Base-by-base conservation (phyloP, 2,797 vertebrate species). In the Acipenser transmontanus region DNA sequence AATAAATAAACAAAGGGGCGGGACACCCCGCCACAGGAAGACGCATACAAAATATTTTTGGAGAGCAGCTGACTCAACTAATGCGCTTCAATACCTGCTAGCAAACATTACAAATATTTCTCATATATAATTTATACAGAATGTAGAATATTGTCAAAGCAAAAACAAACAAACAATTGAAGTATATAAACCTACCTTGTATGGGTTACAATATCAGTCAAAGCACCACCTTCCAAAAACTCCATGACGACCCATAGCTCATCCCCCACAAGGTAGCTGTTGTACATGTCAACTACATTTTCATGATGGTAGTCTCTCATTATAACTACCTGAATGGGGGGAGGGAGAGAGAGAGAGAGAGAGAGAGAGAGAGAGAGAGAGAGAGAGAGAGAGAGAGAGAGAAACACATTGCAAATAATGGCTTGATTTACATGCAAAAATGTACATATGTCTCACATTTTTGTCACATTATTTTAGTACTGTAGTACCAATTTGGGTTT, bases 201-300 rank as follows among this genome's bases (percentile, higher is more conserved):
- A 72, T 94, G 91, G 68, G 92, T 95, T 66, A 92, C 91, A 1
- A 95, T 95, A 70, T 95, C 93, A 0, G 93, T 95, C 83, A 95
- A 80, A 47, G 93, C 93, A 20, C 93, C 93, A 1, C 93, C 93
- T 84, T 95, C 93, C 74, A 95, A 82, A 69, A 95, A 94, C 78
- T 95, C 93, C 93, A 95, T 95, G 67, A 94, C 93, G 0, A 95
- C 93, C 93, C 93, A 95, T 56, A 95, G 82, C 72, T 94, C 93
- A 14, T 95, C 92, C 0, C 85, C 83, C 0, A 95, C 93, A 66
- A 95, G 87, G 71, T 94, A 95, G 74, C 93, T 95, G 80, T 91
- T 94, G 80, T 95, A 95, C 93, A 95, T 94, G 79, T 95, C 92
- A 1, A 95, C 93, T 74, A 95, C 93, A 0, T 95, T 94, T 66